Evolutionary conservation across 1,140 invertebrate genomes (phyloP), one percentile per base, ranked within the genome.

Genomic region (Aphaenogaster floridana): DNA sequence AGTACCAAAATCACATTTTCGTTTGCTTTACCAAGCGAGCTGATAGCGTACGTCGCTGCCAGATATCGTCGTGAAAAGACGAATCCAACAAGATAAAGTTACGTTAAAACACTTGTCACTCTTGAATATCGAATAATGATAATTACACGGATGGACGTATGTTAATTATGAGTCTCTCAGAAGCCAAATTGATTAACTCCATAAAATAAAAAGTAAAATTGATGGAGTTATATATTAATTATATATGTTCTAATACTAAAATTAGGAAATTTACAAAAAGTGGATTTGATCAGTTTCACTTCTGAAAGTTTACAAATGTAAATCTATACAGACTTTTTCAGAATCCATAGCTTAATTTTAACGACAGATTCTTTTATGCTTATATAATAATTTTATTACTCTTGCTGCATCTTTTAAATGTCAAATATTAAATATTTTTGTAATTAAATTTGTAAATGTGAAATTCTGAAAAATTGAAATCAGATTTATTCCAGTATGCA

Each of bases 11-110:
- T 45, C 52, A 57, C 64, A 59, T 69, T 68, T 71, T 74, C 42
- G 54, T 74, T 84, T 83, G 80, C 54, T 61, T 83, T 84, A 57
- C 39, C 63, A 28, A 69, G 71, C 42, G 66, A 59, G 59, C 69
- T 45, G 48, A 52, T 45, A 50, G n/a, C 57, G 13, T 28, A 68
- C 21, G 17, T 50, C 17, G 34, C 28, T 59, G 17, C 4, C 28
- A 50, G 52, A 63, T 74, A 74, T 61, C 54, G 42, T 34, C 9
- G 15, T 17, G n/a, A 61, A 50, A 61, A 45, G 39, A 81, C 52
- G 28, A 68, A 52, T 66, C 11, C 39, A 59, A 72, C 21, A n/a
- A 71, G 52, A 45, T 68, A 42, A 68, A 66, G 13, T 17, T 28
- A 21, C 13, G n/a, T 39, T 68, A 17, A 42, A 21, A 69, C 21